phyloP scores from a whole-genome alignment of 2,113 vertebrate genomes.

The Scalopus aquaticus region DNA sequence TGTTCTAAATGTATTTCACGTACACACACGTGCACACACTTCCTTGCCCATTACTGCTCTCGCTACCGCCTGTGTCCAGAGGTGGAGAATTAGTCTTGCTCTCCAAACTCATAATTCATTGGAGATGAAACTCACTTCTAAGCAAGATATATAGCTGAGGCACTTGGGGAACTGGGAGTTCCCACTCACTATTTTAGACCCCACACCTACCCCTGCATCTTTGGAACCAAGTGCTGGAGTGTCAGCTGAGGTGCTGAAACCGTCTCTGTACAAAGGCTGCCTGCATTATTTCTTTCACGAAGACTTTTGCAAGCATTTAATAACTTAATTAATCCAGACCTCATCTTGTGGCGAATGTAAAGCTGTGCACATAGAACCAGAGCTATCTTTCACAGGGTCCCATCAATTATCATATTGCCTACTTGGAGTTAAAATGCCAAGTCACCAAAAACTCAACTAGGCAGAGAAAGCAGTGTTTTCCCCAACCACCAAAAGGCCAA shows the following conservation, averaged over 20 bases:
- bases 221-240: background rate
- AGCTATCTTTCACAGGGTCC: background rate
- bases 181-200: background rate
- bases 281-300: background rate
- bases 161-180: background rate
- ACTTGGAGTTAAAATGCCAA: background rate
- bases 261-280: background rate
- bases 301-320: background rate
- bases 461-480: background rate
- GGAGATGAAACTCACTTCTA: background rate
- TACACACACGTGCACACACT: background rate
- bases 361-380: background rate
- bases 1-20: background rate
- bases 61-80: background rate
- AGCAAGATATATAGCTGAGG: background rate
- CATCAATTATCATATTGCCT: background rate
- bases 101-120: background rate
- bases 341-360: background rate
- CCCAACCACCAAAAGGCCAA: background rate
- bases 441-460: fast-evolving
- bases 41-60: background rate
- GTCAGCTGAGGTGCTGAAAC: background rate
- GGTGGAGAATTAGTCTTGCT: background rate
- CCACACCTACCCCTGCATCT: background rate
- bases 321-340: background rate